Evolutionary conservation across 1,140 invertebrate genomes (phyloP).

Genomic region (Argopecten irradians): DNA sequence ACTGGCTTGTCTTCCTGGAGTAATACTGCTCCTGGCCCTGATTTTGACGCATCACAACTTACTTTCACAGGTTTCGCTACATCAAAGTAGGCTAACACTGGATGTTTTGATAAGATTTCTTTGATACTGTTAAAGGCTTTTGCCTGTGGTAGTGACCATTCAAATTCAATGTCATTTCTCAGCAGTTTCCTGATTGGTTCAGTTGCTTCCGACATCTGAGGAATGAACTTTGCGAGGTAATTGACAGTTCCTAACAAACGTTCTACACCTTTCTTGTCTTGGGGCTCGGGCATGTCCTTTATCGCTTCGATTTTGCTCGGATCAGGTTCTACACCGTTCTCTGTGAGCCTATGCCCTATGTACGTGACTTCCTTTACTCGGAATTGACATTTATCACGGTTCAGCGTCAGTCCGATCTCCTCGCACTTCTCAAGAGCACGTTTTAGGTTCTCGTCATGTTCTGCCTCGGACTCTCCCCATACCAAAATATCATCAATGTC

Average conservation of each 20-base stretch:
- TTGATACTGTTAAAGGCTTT: constrained; percentile 36
- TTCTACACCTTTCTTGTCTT: constrained; percentile 43
- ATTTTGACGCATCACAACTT: constrained; percentile 49
- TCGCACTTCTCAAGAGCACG: too few species aligned
- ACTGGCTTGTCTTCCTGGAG: constrained; percentile 74
- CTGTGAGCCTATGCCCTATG: constrained; percentile 67
- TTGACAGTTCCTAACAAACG: constrained; percentile 56
- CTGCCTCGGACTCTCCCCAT: constrained; percentile 52
- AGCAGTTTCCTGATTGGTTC: constrained; percentile 38
- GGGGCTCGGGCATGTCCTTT: constrained; percentile 45
- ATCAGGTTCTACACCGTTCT: too few species aligned
- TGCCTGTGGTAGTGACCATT: constrained; percentile 43
- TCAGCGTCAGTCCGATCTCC: too few species aligned
- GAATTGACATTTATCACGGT: too few species aligned
- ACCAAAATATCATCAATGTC: constrained; percentile 74
- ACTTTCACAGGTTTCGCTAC: constrained; percentile 24
- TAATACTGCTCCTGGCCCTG: constrained; percentile 73
- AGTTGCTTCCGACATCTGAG: constrained; percentile 36
- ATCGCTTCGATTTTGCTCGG: constrained; percentile 71
- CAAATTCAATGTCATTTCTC: constrained; percentile 32
- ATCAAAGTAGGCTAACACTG: constrained; percentile 41
- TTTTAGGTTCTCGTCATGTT: constrained; percentile 59
- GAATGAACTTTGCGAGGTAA: constrained; percentile 75
- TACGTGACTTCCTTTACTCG: too few species aligned
- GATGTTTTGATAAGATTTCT: constrained; percentile 53